A percentile compares a stretch with the other conserved stretches of the same genome.
Evolutionary conservation across 2,888 invertebrate species (phyloP).

Genomic region (Polymixis flavicincta): DNA sequence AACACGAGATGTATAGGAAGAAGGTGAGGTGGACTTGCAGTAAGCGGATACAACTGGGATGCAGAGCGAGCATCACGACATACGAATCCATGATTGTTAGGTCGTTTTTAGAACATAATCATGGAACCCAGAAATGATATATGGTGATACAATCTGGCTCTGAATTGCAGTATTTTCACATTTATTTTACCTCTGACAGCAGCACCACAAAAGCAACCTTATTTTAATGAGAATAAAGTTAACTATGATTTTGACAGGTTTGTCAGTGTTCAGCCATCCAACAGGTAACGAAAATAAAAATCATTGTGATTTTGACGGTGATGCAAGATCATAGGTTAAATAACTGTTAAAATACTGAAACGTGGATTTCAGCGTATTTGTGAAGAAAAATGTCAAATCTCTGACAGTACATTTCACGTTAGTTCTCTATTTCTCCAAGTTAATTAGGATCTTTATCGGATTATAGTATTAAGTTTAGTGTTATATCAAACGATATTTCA

Average conservation of each 20-base stretch:
- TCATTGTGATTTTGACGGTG: background rate
- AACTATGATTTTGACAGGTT: background rate
- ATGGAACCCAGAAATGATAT: constrained; percentile 60
- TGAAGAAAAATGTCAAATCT: background rate
- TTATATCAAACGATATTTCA: background rate
- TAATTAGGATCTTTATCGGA: background rate
- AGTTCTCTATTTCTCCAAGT: background rate
- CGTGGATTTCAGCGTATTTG: background rate
- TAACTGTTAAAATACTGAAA: background rate
- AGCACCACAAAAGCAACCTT: background rate
- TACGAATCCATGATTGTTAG: constrained; percentile 78
- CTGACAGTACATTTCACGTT: background rate
- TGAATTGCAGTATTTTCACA: background rate
- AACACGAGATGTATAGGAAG: constrained; percentile 84
- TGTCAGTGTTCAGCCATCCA: background rate
- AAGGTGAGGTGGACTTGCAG: constrained; percentile 86
- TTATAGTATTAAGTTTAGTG: constrained; percentile 1
- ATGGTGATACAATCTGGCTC: background rate
- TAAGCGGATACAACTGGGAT: constrained; percentile 79
- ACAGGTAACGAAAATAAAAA: background rate
- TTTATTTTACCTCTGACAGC: background rate
- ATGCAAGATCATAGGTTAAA: background rate
- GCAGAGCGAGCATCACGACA: constrained; percentile 83
- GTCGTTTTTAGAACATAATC: constrained; percentile 81
- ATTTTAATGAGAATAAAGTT: background rate